Evolutionary conservation across 2,797 vertebrate genomes (phyloP), one percentile per base, ranked within the genome.

Genomic region (Tolypeutes matacus): DNA sequence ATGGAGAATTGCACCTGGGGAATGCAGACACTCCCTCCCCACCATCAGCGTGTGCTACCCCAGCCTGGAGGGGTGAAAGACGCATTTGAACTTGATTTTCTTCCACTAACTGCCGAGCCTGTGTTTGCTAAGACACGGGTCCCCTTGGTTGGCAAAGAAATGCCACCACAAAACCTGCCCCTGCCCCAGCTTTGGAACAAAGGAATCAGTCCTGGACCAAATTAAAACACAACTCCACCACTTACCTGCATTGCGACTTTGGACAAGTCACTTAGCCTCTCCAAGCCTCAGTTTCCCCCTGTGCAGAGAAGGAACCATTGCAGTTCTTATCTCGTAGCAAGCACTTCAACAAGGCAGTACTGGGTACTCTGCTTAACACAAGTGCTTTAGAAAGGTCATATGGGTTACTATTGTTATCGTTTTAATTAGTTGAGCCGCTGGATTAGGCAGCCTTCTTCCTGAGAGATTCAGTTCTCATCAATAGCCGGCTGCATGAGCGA

Each of bases 401-500:
- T n/a, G 84, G 56, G 65, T 81, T 42, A 27, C 53, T 18, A 2
- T 29, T 56, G 64, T 23, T 62, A 14, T 58, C 3, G 10, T 49
- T 72, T 85, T 85, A 56, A 46, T 29, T 5, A 20, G 67, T 7
- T 4, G 81, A 93, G 76, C 27, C 42, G 78, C 72, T 3, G 12
- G 64, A 34, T 53, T 39, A 8, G n/a, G 6, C n/a, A n/a, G 17
- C 34, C 36, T 62, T 78, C 36, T 83, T 83, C 87, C 23, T 4
- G 56, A 21, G 72, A 82, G 39, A 42, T 15, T 88, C 39, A 15
- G 39, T 86, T 73, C 85, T 82, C 49, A 18, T n/a, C 72, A 76
- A 56, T 88, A 92, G 69, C 90, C 23, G 96, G 27, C 11, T 78
- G 23, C 12, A 1, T 4, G 58, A 51, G 31, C 49, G 73, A 85